These are phyloP conservation scores for Exaiptasia diaphana DNA, from an alignment of 64 coral and sea anemone species.

Conservation along the genomic window DNA sequence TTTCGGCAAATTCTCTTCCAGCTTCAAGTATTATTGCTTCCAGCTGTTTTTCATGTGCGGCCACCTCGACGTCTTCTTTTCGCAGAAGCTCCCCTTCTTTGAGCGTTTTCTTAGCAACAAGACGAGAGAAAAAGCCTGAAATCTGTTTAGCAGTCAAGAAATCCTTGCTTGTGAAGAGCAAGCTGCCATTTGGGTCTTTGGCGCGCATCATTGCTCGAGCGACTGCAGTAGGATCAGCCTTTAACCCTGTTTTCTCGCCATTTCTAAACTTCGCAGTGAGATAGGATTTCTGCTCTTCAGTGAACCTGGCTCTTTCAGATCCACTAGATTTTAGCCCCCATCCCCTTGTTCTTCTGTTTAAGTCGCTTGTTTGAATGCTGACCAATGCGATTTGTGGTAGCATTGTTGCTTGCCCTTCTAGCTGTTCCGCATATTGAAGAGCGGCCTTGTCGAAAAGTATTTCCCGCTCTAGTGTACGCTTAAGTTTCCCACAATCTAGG, in stretches of 20 bases:
- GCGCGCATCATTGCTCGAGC: constrained; percentile 33
- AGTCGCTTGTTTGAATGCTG: background rate
- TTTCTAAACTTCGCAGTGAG: constrained; percentile 25
- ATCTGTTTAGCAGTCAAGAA: constrained; percentile 41
- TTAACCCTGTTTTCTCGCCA: constrained; percentile 12
- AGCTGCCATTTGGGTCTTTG: background rate
- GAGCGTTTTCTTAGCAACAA: constrained; percentile 23
- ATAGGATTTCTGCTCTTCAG: constrained; percentile 2
- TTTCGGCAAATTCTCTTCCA: background rate
- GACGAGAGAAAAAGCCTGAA: constrained; percentile 37
- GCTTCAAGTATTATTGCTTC: background rate
- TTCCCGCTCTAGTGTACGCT: constrained; percentile 16
- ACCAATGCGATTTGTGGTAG: constrained; percentile 1
- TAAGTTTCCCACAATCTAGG: constrained; percentile 25
- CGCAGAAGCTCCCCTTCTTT: background rate
- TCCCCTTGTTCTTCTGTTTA: constrained; percentile 4
- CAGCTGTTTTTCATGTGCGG: background rate
- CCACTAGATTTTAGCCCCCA: constrained; percentile 28
- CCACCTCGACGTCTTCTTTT: constrained; percentile 47
- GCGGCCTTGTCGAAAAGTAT: constrained; percentile 34
- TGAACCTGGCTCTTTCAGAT: constrained; percentile 18
- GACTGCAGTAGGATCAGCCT: constrained; percentile 35
- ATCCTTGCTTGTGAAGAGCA: constrained; percentile 8
- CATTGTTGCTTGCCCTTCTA: background rate
- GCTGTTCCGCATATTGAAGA: constrained; percentile 20